Percentiles rank a stretch among this genome's conserved stretches.
phyloP scores from a whole-genome alignment of 2,113 vertebrate genomes.

The Bubo scandiacus region DNA sequence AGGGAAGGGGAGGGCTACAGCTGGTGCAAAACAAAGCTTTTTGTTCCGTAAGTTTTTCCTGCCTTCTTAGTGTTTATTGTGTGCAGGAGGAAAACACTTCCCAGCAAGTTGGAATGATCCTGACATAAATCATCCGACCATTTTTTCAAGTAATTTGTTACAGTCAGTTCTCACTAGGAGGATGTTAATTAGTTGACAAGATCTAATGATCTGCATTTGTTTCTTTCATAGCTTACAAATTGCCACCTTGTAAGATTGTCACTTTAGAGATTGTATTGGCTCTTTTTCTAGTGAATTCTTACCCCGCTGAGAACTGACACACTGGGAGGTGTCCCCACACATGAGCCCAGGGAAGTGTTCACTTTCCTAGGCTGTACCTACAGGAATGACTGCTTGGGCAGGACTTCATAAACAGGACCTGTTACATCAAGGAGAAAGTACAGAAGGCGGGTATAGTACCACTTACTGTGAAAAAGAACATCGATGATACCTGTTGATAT shows the following conservation, averaged over 20 bases:
- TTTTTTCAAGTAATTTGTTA: not conserved
- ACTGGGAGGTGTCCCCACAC: not conserved
- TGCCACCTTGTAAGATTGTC: not conserved
- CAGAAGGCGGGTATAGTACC: not conserved
- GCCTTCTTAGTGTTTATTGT: not conserved
- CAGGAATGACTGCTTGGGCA: not conserved
- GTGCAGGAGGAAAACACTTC: not conserved
- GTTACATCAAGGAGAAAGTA: not conserved
- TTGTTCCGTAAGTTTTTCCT: not conserved
- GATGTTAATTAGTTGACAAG: not conserved
- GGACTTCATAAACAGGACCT: not conserved
- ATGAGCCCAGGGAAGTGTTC: not conserved
- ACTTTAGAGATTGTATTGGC: not conserved
- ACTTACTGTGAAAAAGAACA: not conserved
- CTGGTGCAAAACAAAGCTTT: not conserved
- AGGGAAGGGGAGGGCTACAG: not conserved
- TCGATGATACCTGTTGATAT: accelerated
- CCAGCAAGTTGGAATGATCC: not conserved
- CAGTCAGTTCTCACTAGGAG: not conserved
- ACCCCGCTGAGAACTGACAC: not conserved
- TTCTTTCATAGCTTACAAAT: not conserved
- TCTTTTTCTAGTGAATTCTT: not conserved
- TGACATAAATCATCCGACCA: not conserved
- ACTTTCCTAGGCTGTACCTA: not conserved
- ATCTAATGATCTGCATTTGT: not conserved